Base-by-base conservation (phyloP, 1,140 invertebrate genomes). In the Tetraneura akinire region DNA sequence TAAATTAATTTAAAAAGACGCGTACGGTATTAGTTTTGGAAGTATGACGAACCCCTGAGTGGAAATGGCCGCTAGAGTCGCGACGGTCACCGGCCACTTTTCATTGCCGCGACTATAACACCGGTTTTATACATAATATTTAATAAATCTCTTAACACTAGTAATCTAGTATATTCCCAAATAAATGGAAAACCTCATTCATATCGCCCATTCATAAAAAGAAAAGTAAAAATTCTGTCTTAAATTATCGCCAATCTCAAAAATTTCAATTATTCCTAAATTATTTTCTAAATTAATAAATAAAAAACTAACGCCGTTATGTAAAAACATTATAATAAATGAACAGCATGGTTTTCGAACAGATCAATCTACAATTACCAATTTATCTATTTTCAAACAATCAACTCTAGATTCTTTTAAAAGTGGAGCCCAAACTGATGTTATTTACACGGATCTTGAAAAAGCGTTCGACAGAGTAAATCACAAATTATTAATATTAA, bases 361-460 rank as follows among this genome's bases (percentile, higher is more conserved):
- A 62, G 42, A 45, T 37, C 45, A 62, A 26, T 80, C 78, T 49
- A 80, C 78, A 16, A 37, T 68, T 51, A 62, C 78, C n/a, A 80
- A 80, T 60, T 68, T 80, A n/a, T 57, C 23, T 29, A 49, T 68
- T 26, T 66, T 80, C 18, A 49, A 49, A 49, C 57, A 80, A 62
- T 49, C 55, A 45, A 37, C 68, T 18, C 21, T 42, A 62, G 23
- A 80, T 53, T 49, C 23, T 51, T 51, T 80, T 49, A 60, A 60
- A 16, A 14, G 53, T 8, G 62, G 60, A 23, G 11, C 23, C 18
- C 32, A 80, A 80, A 68, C n/a, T 53, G 10, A 80, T 80, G 60
- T 68, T 45, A 68, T 80, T 29, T 80, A 66, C 2, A 80, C 47
- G 16, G 78, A 37, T 8, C 8, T 37, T 4, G 32, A 37, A 37